Evolutionary conservation across 2,888 invertebrate species (phyloP), one percentile per base, ranked within the genome.

Genomic region (Amblyteles armatorius): DNA sequence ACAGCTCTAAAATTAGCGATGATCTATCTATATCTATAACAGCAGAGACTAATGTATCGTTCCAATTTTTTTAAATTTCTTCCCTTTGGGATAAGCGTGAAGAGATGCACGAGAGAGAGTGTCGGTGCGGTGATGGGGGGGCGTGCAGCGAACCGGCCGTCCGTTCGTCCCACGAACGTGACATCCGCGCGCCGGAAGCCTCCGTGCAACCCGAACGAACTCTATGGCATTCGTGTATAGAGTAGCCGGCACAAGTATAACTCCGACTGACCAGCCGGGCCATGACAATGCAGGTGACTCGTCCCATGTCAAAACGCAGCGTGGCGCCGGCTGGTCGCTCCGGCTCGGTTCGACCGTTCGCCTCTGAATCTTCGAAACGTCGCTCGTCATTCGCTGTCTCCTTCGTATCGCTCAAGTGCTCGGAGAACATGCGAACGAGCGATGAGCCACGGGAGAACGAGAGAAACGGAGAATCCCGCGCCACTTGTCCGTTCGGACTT

Each of bases 201-300:
- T 74, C 3, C 44, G 65, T 73, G 72, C 69, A 76, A 65, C 71
- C n/a, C 44, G 44, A 74, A 73, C 63, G 48, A 50, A 48, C 73
- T 60, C 69, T 63, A 3, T 44, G 44, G 63, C 63, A 79, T 65
- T 63, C 26, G 60, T 63, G 29, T 63, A 57, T 50, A 73, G 80
- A 77, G 79, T 72, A 84, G 80, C 44, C 44, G 44, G 44, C 50
- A n/a, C 3, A 36, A 40, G 50, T 74, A 82, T 73, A 82, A 71
- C 79, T 63, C 52, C 26, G 81, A 79, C 74, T 83, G 83, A 78
- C 80, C 81, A 67, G 83, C 90, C 90, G 88, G 87, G 89, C 90
- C 91, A 93, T 93, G 93, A 94, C 93, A 94, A 93, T 93, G 93
- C 93, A 93, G 93, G 93, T 93, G 93, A 92, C 92, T 93, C 92